Conservation (phyloP, 2,888 invertebrate genomes). For the Phytoseiulus persimilis region DNA sequence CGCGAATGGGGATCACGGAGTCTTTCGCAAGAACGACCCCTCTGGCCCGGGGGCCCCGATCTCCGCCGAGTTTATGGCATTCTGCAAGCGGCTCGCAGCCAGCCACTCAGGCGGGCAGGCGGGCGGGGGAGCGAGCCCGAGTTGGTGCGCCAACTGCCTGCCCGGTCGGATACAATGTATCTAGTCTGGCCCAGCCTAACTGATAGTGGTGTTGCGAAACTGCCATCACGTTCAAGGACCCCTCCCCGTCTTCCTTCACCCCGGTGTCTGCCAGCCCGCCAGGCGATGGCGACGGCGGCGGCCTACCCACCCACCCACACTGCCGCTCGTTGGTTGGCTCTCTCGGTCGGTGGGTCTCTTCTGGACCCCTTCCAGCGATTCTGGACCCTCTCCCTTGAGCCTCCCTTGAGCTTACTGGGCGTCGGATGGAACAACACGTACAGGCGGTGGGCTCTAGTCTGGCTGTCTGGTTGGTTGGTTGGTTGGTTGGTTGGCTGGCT, state of each 20-base stretch:
- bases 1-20: background rate
- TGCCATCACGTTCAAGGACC: constrained; percentile 38
- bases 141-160: background rate
- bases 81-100: background rate
- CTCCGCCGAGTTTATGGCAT: background rate
- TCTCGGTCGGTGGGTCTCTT: background rate
- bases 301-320: background rate
- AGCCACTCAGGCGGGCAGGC: background rate
- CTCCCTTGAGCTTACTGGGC: background rate
- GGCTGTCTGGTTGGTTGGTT: background rate
- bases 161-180: background rate
- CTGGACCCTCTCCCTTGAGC: background rate
- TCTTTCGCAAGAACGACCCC: background rate
- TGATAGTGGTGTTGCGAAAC: constrained; percentile 39
- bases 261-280: background rate
- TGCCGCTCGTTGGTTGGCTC: background rate
- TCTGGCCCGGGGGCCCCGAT: background rate
- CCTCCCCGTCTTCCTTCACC: background rate
- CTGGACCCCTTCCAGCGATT: background rate
- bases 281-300: constrained; percentile 8
- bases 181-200: constrained; percentile 9
- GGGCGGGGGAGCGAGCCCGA: background rate
- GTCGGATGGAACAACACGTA: background rate
- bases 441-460: background rate
- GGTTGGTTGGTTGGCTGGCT: background rate